Conservation (phyloP, 2,797 vertebrate species). For the Enteromius argenteus region DNA sequence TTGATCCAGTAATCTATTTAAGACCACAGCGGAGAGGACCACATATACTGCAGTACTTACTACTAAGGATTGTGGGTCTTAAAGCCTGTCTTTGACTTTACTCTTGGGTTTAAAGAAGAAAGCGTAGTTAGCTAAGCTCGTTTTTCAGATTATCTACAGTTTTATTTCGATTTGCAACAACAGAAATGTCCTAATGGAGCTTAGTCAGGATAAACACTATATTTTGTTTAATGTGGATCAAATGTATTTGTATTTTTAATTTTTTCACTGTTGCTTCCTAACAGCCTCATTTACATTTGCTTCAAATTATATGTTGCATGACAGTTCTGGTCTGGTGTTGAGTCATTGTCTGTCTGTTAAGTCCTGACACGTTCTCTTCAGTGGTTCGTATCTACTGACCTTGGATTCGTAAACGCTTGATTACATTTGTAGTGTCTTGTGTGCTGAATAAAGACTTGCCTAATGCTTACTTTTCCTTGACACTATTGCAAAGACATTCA, state of each 20-base stretch:
- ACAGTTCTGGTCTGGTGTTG: not conserved
- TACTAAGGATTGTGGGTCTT: slow-evolving; percentile 13
- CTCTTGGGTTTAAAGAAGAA: slow-evolving; percentile 2
- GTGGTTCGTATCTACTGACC: not conserved
- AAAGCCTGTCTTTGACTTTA: slow-evolving; percentile 19
- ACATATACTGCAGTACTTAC: slow-evolving; percentile 19
- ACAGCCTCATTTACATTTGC: not conserved
- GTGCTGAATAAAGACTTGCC: not conserved
- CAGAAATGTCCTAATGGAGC: not conserved
- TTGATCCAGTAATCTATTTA: slow-evolving; percentile 55
- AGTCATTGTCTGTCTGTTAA: slow-evolving; percentile 16
- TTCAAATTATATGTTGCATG: not conserved
- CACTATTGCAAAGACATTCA: not conserved
- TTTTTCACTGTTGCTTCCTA: not conserved
- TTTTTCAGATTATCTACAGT: not conserved
- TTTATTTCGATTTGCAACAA: not conserved
- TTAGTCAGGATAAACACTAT: not conserved
- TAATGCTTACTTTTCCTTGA: slow-evolving; percentile 20
- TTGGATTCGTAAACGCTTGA: not conserved
- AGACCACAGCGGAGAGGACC: slow-evolving; percentile 25
- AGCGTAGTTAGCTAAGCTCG: not conserved
- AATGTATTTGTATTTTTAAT: not conserved
- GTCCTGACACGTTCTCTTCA: not conserved
- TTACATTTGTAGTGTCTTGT: slow-evolving; percentile 43
- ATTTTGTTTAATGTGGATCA: not conserved